Percentiles rank a stretch among this genome's conserved stretches.
These are phyloP conservation scores for Gobio gobio DNA, from an alignment of 2,113 vertebrate genomes.

Conservation along the genomic window DNA sequence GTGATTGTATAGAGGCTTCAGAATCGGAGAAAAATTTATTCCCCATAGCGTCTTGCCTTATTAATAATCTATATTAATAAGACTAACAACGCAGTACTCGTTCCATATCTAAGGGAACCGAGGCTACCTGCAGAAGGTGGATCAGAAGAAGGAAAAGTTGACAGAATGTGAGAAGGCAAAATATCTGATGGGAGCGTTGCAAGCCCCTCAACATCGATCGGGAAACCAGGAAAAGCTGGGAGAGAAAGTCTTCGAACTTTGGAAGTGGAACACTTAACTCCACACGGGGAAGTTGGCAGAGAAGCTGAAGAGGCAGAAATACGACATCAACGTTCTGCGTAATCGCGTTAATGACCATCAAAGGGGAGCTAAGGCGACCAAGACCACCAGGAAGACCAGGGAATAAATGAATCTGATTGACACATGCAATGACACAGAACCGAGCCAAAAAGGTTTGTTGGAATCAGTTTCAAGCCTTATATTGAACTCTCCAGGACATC, in stretches of 20 bases:
- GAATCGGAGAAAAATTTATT: no score
- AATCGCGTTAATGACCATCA: constrained; percentile 95
- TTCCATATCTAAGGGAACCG: no score
- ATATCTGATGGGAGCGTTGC: constrained; percentile 73
- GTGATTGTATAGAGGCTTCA: no score
- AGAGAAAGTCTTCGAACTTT: constrained; percentile 90
- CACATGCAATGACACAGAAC: not conserved
- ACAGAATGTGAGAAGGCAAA: constrained; percentile 81
- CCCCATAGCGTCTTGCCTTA: no score
- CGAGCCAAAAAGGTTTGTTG: not conserved
- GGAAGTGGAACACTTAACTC: constrained; percentile 86
- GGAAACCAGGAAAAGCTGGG: constrained; percentile 79
- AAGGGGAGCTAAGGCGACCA: constrained; percentile 83
- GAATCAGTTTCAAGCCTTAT: not conserved
- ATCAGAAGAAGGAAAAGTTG: constrained; percentile 79
- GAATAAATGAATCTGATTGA: constrained; percentile 61
- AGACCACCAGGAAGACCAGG: constrained; percentile 73
- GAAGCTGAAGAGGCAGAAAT: constrained; percentile 94
- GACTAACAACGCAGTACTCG: no score
- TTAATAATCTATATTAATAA: no score
- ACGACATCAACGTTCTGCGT: constrained; percentile 90
- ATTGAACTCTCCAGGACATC: not conserved
- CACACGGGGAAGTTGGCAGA: constrained; percentile 93
- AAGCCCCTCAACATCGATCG: constrained; percentile 81
- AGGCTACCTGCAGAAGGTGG: constrained; percentile 78